Evolutionary conservation across 2,888 invertebrate species (phyloP).

Genomic region (Bombyx huttoni): DNA sequence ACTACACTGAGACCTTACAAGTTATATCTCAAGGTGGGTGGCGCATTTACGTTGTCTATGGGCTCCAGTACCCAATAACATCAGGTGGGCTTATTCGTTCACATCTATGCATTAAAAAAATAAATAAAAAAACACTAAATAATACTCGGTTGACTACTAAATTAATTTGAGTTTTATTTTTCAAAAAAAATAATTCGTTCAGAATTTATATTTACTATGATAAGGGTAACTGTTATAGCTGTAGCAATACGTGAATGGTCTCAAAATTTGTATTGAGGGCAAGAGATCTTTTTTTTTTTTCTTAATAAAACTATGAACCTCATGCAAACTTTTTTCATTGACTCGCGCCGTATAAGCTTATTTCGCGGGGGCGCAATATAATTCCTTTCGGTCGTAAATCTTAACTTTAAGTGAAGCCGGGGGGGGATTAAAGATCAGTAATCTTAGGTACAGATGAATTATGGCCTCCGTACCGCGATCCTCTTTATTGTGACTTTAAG

Average conservation of each 20-base stretch:
- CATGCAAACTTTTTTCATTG: conserved; percentile 59
- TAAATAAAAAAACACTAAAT: no score
- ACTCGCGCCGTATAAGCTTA: conserved; percentile 39
- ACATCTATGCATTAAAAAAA: no score
- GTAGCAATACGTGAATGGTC: background rate
- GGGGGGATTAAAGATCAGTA: conserved; percentile 84
- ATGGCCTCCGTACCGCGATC: conserved; percentile 67
- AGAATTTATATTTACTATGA: no score
- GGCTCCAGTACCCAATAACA: no score
- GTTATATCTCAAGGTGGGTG: no score
- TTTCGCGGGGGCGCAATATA: conserved; percentile 73
- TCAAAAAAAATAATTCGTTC: no score
- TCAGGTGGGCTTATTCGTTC: no score
- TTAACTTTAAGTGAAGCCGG: conserved; percentile 78
- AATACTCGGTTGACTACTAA: no score
- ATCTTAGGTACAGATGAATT: conserved; percentile 80
- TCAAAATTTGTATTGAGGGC: background rate
- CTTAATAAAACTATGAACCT: background rate
- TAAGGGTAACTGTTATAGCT: no score
- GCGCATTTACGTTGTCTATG: no score
- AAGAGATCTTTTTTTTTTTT: background rate
- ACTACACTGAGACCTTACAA: no score
- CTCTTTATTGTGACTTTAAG: conserved; percentile 73
- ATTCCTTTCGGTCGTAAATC: conserved; percentile 78
- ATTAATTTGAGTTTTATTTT: no score